Evolutionary conservation across 2,797 vertebrate genomes (phyloP).

Genomic region (Sciaenops ocellatus): DNA sequence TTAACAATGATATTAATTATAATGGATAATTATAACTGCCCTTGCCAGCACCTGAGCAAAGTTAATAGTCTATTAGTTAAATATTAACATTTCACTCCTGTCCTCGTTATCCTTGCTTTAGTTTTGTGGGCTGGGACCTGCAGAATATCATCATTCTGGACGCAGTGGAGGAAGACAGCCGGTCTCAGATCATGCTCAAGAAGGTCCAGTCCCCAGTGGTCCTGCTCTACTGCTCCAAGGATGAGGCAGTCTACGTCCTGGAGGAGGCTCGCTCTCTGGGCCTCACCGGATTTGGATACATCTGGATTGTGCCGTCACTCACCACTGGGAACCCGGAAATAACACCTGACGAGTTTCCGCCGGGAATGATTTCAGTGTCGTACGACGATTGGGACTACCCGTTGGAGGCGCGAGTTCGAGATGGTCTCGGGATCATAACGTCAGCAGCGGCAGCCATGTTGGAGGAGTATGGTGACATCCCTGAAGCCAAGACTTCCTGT

Average conservation of each 20-base stretch:
- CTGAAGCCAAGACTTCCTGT: slow-evolving; percentile 94
- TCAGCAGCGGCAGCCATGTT: slow-evolving; percentile 95
- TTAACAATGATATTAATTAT: slow-evolving; percentile 69
- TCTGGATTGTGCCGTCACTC: slow-evolving; percentile 98
- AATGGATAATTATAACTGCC: slow-evolving; percentile 61
- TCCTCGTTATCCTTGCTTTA: slow-evolving; percentile 58
- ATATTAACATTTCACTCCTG: slow-evolving; percentile 61
- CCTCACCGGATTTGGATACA: slow-evolving; percentile 95
- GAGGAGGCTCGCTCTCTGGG: slow-evolving; percentile 96
- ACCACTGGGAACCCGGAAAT: slow-evolving; percentile 95
- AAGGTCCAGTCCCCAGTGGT: slow-evolving; percentile 97
- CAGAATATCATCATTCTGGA: slow-evolving; percentile 94
- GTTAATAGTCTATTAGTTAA: slow-evolving; percentile 65
- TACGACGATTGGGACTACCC: slow-evolving; percentile 99
- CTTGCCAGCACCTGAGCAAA: slow-evolving; percentile 65
- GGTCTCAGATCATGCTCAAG: slow-evolving; percentile 95
- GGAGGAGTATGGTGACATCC: slow-evolving; percentile 94
- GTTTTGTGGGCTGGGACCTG: slow-evolving; percentile 98
- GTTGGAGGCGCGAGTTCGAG: slow-evolving; percentile 91
- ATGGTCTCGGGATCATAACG: slow-evolving; percentile 97
- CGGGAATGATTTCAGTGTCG: slow-evolving; percentile 95
- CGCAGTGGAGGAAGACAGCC: slow-evolving; percentile 92
- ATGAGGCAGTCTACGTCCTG: slow-evolving; percentile 93
- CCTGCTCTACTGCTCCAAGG: slow-evolving; percentile 96
- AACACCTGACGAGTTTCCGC: slow-evolving; percentile 93